phyloP scores from a whole-genome alignment of 1,140 invertebrate species.

The Cryptotermes secundus region DNA sequence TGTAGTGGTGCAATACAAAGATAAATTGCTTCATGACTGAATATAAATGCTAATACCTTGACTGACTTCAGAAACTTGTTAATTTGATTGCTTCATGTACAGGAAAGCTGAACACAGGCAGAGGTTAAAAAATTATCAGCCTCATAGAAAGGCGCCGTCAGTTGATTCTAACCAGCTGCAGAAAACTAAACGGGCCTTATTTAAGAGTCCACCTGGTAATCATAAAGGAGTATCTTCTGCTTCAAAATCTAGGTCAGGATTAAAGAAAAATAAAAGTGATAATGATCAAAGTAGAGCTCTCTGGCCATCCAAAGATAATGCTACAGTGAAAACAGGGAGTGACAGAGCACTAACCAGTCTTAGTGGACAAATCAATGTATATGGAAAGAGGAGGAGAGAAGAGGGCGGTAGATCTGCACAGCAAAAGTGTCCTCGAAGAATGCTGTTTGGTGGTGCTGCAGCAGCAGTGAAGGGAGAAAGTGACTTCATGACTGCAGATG shows the following conservation, averaged over 20 bases:
- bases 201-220: neutral
- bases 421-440: neutral
- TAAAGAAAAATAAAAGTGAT: constrained; percentile 42
- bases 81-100: neutral
- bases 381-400: neutral
- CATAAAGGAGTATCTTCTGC: constrained; percentile 45
- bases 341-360: constrained; percentile 40
- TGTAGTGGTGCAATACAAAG: no score
- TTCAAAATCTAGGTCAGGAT: constrained; percentile 59
- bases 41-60: no score
- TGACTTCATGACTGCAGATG: neutral
- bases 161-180: neutral
- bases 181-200: neutral
- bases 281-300: constrained; percentile 47
- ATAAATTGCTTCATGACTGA: no score
- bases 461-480: neutral
- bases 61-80: no score
- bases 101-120: neutral
- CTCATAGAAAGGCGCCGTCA: neutral
- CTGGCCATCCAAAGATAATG: constrained; percentile 47
- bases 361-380: neutral
- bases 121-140: neutral
- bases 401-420: neutral
- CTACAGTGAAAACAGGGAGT: neutral
- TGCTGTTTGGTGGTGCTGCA: neutral